phyloP scores from a whole-genome alignment of 2,113 vertebrate species.

The Etheostoma cragini region DNA sequence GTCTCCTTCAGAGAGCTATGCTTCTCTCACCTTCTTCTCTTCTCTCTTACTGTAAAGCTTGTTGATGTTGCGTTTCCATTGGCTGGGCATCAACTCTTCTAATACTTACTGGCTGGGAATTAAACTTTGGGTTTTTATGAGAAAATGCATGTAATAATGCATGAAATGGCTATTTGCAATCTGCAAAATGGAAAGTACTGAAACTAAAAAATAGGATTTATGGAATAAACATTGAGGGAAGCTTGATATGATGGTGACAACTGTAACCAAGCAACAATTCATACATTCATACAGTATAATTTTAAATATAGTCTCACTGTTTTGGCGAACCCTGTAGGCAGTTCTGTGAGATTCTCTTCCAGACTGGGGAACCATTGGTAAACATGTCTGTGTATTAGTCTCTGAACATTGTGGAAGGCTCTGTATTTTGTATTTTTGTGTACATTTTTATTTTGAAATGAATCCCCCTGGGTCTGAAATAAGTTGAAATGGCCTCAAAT shows the following conservation, averaged over 20 bases:
- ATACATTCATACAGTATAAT: background rate
- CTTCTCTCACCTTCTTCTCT: background rate
- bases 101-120: background rate
- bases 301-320: background rate
- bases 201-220: background rate
- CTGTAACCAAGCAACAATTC: slow-evolving; percentile 4
- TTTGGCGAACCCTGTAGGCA: too few relatives aligned
- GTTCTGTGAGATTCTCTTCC: too few relatives aligned
- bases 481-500: too few relatives aligned
- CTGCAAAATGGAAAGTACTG: background rate
- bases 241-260: background rate
- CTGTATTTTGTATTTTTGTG: too few relatives aligned
- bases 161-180: background rate
- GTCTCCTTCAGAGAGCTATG: background rate
- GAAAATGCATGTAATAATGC: background rate
- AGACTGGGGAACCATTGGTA: too few relatives aligned
- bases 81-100: background rate
- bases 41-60: background rate
- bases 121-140: background rate
- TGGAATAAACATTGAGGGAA: background rate
- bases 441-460: too few relatives aligned
- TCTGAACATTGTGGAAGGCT: too few relatives aligned
- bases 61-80: background rate
- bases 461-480: too few relatives aligned
- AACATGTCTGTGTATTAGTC: too few relatives aligned